Evolutionary conservation across 2,888 invertebrate genomes (phyloP), one percentile per base, ranked within the genome.

Genomic region (Dioctria rufipes): DNA sequence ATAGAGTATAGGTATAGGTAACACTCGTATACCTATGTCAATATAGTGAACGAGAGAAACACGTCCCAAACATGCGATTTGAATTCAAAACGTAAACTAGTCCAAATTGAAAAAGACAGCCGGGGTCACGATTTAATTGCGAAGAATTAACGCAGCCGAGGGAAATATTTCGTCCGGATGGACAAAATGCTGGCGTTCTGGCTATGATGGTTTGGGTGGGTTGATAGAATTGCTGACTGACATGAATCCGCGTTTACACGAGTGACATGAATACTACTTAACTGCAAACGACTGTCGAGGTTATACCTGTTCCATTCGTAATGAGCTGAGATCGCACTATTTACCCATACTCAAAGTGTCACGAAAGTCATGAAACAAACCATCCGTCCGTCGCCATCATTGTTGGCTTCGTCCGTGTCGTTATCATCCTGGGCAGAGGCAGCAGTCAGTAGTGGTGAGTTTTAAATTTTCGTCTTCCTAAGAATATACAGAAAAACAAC

Each of bases 121-220:
- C 54, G 49, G 51, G 71, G 71, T 71, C 51, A 54, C 40, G 54
- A 71, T 71, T 71, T 71, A 71, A 71, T 71, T 71, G 69, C 69
- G n/a, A 51, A 49, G 69, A 71, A 71, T 71, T 51, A 71, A 71
- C 11, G 69, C 51, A 71, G 43, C 40, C 40, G 43, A 42, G 66
- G 13, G 66, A 43, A 43, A 71, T 71, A 51, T 49, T 42, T 37
- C 5, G 42, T 25, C 46, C 46, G 8, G 46, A 5, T 39, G 51
- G 37, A 51, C 39, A n/a, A 46, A 67, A 13, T 3, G 51, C n/a
- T 46, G 5, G 37, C 25, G 5, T 8, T 9, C 37, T 13, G 49
- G 11, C 25, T 25, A 2, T 25, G 25, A 25, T 25, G 25, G 25
- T 25, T 25, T 25, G 25, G 25, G 1, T 25, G 25, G 25, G 25